Percentiles rank a stretch among this genome's conserved stretches.
These are phyloP conservation scores for Lasioglossum zephyrum DNA, from an alignment of 2,888 invertebrate genomes.

Conservation along the genomic window DNA sequence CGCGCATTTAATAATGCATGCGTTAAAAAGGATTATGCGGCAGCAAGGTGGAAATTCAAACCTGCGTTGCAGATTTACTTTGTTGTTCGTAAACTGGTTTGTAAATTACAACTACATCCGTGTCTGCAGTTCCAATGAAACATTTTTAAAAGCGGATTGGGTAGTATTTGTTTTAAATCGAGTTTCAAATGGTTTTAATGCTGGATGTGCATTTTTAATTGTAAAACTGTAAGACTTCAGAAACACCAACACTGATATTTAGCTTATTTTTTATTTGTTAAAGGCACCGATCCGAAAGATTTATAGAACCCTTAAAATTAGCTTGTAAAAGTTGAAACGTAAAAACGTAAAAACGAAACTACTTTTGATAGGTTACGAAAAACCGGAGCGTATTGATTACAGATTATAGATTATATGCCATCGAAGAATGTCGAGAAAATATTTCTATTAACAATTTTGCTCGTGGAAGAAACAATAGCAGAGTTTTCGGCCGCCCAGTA, in stretches of 20 bases:
- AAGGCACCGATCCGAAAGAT: neutral
- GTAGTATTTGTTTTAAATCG: neutral
- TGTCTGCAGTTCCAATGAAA: neutral
- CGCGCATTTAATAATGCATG: neutral
- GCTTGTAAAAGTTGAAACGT: neutral
- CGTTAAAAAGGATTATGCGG: neutral
- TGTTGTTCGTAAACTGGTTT: neutral
- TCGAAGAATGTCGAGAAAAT: neutral
- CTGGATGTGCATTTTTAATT: neutral
- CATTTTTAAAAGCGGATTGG: neutral
- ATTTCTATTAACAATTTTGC: neutral
- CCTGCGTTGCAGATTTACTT: neutral
- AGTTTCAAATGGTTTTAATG: neutral
- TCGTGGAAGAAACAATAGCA: neutral
- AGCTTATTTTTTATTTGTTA: neutral
- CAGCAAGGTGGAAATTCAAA: neutral
- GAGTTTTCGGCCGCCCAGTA: conserved; percentile 33
- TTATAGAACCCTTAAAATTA: neutral
- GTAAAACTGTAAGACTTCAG: neutral
- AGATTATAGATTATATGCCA: neutral
- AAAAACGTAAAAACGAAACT: too few relatives aligned
- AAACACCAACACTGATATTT: neutral
- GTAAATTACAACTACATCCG: neutral
- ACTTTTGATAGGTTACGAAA: neutral
- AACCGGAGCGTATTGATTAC: neutral